Evolutionary conservation across 2,888 invertebrate species (phyloP).

Genomic region (Ctena decussata): DNA sequence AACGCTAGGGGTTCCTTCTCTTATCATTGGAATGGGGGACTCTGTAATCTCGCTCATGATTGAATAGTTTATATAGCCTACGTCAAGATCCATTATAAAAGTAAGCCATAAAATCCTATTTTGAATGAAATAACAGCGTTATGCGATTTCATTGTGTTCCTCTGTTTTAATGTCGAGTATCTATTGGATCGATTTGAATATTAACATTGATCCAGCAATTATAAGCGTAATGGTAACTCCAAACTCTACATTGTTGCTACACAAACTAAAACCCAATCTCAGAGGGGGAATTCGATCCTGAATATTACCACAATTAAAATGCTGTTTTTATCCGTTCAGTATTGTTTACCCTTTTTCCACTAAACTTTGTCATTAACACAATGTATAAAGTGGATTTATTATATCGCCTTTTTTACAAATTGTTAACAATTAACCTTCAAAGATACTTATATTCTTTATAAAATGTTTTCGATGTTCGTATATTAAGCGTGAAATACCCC

Average conservation of each 20-base stretch:
- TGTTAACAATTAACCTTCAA: background rate
- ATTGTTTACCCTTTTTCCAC: background rate
- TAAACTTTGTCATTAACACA: background rate
- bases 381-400: background rate
- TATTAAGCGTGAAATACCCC: background rate
- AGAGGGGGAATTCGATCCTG: background rate
- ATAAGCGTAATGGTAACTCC: too few relatives aligned
- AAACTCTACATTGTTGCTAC: too few relatives aligned
- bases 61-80: background rate
- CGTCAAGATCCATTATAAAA: background rate
- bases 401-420: background rate
- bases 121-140: background rate
- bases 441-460: background rate
- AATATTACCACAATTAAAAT: background rate
- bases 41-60: constrained; percentile 33
- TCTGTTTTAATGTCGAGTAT: background rate
- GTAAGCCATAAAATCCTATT: background rate
- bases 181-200: background rate
- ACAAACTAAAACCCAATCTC: background rate
- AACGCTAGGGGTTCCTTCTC: constrained; percentile 51
- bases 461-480: background rate
- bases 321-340: background rate
- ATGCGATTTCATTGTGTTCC: background rate
- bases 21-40: constrained; percentile 41
- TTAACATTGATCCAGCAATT: background rate